Conservation (phyloP, 2,113 vertebrate species). For the Nibea albiflora region DNA sequence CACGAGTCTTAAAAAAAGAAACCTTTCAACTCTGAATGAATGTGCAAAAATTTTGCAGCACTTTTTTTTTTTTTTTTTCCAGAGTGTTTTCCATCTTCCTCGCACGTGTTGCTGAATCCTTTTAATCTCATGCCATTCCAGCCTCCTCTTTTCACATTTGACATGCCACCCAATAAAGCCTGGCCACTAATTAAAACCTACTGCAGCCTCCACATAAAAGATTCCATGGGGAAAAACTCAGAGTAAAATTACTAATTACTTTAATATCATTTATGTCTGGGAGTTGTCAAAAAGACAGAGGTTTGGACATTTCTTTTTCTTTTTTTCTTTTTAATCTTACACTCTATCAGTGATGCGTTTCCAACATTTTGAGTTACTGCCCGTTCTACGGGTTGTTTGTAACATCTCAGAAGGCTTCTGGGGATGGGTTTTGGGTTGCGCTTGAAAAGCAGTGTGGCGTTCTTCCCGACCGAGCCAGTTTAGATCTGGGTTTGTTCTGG, state of each 20-base stretch:
- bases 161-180: constrained; percentile 83
- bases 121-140: constrained; percentile 75
- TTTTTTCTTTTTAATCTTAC: constrained; percentile 36
- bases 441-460: constrained; percentile 42
- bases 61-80: constrained; percentile 43
- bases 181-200: constrained; percentile 81
- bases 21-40: constrained; percentile 59
- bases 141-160: constrained; percentile 78
- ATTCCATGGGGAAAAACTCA: constrained; percentile 65
- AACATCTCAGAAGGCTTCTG: constrained; percentile 53
- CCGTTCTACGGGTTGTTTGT: constrained; percentile 45
- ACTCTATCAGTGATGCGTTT: constrained; percentile 42
- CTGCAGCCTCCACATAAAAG: constrained; percentile 71
- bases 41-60: constrained; percentile 63
- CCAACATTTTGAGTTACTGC: constrained; percentile 51
- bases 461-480: constrained; percentile 61
- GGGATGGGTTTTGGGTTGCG: constrained; percentile 61
- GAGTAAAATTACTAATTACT: constrained; percentile 75
- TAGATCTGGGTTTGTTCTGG: constrained; percentile 78
- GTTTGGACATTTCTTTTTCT: constrained; percentile 44
- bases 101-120: constrained; percentile 68
- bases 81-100: constrained; percentile 70
- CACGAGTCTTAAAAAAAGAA: constrained; percentile 16
- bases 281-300: constrained; percentile 60
- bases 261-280: constrained; percentile 76